Conservation (phyloP, 2,888 invertebrate genomes). For the Scotopteryx bipunctaria region DNA sequence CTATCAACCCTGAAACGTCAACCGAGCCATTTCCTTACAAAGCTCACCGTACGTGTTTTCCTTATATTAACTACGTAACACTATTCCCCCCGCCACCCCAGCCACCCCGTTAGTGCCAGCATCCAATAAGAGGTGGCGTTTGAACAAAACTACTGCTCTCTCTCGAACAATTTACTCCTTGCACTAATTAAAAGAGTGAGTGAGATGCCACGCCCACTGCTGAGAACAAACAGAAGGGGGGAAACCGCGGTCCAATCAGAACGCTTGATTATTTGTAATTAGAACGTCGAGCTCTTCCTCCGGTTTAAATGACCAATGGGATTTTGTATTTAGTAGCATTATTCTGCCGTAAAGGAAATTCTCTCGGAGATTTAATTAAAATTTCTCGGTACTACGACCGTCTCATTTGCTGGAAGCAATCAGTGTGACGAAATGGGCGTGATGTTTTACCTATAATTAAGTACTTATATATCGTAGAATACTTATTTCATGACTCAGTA, state of each 20-base stretch:
- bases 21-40: constrained; percentile 76
- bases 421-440: constrained; percentile 60
- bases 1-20: constrained; percentile 73
- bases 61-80: constrained; percentile 78
- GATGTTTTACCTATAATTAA: constrained; percentile 41
- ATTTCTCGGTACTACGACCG: constrained; percentile 53
- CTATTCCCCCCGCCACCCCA: constrained; percentile 67
- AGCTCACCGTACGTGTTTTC: constrained; percentile 77
- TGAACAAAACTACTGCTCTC: constrained; percentile 75
- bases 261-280: constrained; percentile 83
- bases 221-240: constrained; percentile 81
- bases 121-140: constrained; percentile 81
- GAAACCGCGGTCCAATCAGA: constrained; percentile 71
- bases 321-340: constrained; percentile 70
- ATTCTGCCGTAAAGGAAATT: constrained; percentile 57
- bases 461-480: not conserved
- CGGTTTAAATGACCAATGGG: constrained; percentile 77
- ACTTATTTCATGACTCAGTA: not conserved
- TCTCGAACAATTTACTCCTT: constrained; percentile 83
- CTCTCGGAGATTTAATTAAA: constrained; percentile 65
- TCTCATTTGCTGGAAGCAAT: constrained; percentile 63
- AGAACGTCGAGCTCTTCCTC: constrained; percentile 77
- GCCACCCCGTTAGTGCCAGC: constrained; percentile 66
- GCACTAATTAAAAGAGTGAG: constrained; percentile 84
- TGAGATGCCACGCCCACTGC: constrained; percentile 75